A percentile compares a stretch with the other conserved stretches of the same genome.
Evolutionary conservation across 2,888 invertebrate genomes (phyloP).

Genomic region (Chironomus riparius): DNA sequence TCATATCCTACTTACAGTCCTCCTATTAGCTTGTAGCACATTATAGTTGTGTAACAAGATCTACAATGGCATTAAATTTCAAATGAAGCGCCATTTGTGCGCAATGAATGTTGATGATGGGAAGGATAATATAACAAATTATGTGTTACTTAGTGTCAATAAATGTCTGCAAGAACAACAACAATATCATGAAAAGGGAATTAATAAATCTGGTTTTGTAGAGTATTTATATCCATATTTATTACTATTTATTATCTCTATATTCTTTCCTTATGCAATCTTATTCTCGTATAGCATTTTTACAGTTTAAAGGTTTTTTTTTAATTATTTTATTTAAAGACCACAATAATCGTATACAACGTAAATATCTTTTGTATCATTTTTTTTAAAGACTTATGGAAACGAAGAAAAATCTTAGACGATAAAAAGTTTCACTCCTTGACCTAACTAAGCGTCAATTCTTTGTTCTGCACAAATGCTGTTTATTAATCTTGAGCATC

Average conservation of each 20-base stretch:
- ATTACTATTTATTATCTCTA: not conserved
- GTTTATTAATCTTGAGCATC: conserved; percentile 25
- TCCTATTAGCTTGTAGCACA: not conserved
- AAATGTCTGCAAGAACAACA: not conserved
- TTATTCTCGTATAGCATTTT: not conserved
- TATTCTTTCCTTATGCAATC: not conserved
- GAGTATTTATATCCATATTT: not conserved
- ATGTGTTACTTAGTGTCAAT: not conserved
- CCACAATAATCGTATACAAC: conserved; percentile 4
- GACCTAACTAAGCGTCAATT: conserved; percentile 13
- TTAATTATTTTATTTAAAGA: not conserved
- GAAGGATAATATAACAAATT: not conserved
- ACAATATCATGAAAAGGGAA: not conserved
- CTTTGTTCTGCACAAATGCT: not conserved
- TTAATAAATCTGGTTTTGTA: not conserved
- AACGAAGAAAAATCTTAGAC: not conserved
- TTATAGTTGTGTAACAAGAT: conserved; percentile 5
- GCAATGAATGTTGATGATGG: not conserved
- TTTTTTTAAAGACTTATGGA: not conserved
- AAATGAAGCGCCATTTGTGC: not conserved
- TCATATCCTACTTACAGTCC: not conserved
- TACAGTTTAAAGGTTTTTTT: not conserved
- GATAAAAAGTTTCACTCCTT: conserved; percentile 13
- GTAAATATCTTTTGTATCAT: not conserved
- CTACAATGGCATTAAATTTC: conserved; percentile 4